Conservation (phyloP, 37 sponge, comb jelly and placozoan species). For the Amphimedon queenslandica region DNA sequence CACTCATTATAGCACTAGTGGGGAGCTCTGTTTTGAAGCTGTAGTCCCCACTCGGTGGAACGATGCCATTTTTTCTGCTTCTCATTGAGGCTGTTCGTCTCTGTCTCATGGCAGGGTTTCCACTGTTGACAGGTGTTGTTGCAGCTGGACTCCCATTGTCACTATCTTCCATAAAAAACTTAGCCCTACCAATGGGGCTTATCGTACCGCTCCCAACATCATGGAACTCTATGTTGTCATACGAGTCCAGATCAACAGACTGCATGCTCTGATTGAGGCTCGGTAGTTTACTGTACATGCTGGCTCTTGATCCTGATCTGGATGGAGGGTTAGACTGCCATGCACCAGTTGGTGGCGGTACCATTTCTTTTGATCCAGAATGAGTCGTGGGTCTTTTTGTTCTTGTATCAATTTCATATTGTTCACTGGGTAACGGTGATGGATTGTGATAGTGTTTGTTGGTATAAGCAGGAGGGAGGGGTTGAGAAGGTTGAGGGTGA, state of each 20-base stretch:
- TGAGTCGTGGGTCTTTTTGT: not conserved
- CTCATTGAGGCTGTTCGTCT: no score
- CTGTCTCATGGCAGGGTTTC: not conserved
- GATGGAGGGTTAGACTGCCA: constrained; percentile 24
- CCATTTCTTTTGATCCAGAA: no score
- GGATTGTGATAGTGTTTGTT: no score
- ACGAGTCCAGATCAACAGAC: not conserved
- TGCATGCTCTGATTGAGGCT: not conserved
- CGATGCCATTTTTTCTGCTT: constrained; percentile 2
- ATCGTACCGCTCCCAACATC: not conserved
- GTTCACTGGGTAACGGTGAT: not conserved
- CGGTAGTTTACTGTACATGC: not conserved
- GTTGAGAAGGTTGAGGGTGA: not conserved
- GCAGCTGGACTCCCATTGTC: not conserved
- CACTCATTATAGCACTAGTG: constrained; percentile 25
- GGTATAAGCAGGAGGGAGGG: not conserved
- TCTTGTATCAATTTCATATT: not conserved
- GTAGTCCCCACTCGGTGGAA: not conserved
- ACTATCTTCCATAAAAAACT: not conserved
- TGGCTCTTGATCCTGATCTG: constrained; percentile 2
- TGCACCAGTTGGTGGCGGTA: not conserved
- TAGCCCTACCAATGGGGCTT: not conserved
- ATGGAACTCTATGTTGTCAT: not conserved
- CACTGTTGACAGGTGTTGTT: not conserved
- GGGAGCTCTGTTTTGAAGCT: constrained; percentile 16